Conservation (phyloP, 1,140 invertebrate genomes). For the Drusus annulatus region DNA sequence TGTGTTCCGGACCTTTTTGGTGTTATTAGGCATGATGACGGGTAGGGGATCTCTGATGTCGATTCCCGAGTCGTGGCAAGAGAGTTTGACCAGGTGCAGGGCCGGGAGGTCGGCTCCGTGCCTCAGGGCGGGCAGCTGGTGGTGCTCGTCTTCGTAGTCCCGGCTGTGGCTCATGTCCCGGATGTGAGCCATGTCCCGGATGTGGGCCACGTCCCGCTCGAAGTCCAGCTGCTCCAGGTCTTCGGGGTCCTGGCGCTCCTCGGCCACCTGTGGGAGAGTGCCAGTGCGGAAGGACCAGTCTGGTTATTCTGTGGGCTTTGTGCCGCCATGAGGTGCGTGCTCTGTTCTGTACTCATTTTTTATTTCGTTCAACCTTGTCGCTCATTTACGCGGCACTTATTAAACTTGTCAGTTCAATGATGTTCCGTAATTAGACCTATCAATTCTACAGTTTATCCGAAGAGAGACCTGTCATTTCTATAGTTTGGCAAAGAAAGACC, state of each 20-base stretch:
- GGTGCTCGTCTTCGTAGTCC: neutral
- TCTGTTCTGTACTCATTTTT: constrained; percentile 20
- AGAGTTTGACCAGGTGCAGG: constrained; percentile 78
- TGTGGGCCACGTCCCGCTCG: neutral
- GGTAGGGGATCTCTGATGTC: constrained; percentile 83
- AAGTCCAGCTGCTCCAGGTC: constrained; percentile 11
- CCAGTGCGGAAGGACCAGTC: constrained; percentile 27
- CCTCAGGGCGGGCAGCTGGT: neutral
- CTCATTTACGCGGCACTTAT: too few species aligned
- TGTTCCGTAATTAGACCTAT: too few species aligned
- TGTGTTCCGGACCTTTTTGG: constrained; percentile 65
- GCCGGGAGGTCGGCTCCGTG: constrained; percentile 61
- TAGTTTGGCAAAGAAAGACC: neutral
- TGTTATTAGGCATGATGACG: constrained; percentile 65
- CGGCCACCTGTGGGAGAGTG: constrained; percentile 45
- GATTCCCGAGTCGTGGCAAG: constrained; percentile 91
- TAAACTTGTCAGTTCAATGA: too few species aligned
- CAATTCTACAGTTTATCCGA: too few species aligned
- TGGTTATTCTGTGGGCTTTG: constrained; percentile 6
- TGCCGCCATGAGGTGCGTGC: neutral
- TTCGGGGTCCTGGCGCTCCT: neutral
- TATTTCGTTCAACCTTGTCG: neutral
- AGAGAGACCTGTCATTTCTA: too few species aligned
- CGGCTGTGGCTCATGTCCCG: neutral
- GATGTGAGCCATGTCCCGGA: too few species aligned